Evolutionary conservation across 1,140 invertebrate genomes (phyloP).

Genomic region (Cecropterus lyciades): DNA sequence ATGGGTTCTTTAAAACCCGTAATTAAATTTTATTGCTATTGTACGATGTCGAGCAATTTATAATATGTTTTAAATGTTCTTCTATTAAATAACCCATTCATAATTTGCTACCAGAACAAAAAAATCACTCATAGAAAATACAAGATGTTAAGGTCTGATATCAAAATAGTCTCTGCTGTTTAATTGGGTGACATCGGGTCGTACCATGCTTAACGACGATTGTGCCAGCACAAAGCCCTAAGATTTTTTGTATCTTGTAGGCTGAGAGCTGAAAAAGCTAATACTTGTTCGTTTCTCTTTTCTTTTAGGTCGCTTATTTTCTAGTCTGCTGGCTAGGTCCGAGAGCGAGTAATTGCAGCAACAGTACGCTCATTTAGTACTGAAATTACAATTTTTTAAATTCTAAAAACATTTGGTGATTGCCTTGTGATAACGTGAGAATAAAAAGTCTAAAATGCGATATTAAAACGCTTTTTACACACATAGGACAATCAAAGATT

Average conservation of each 20-base stretch:
- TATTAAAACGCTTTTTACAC: no score
- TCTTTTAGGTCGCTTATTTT: constrained; percentile 26
- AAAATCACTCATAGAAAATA: neutral
- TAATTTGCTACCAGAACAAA: neutral
- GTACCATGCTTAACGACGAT: constrained; percentile 8
- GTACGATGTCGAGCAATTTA: no score
- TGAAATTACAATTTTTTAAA: neutral
- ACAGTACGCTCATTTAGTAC: constrained; percentile 12
- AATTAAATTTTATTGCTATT: no score
- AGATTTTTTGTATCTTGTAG: constrained; percentile 11
- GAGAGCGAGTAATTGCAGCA: constrained; percentile 29
- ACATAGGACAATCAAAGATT: no score
- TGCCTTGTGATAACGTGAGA: no score
- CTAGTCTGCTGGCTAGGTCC: constrained; percentile 23
- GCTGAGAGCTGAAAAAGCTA: constrained; percentile 26
- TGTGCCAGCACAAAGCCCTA: constrained; percentile 11
- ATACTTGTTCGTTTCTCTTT: constrained; percentile 22
- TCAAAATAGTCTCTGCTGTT: constrained; percentile 2
- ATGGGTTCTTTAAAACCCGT: no score
- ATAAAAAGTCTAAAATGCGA: neutral
- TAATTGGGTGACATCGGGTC: constrained; percentile 11
- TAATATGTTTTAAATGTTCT: no score
- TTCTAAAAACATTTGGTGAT: no score
- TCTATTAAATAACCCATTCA: no score
- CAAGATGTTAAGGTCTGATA: neutral